Percentiles rank a stretch among this genome's conserved stretches.
phyloP scores from a whole-genome alignment of 2,113 vertebrate species.

The Ranitomeya variabilis region DNA sequence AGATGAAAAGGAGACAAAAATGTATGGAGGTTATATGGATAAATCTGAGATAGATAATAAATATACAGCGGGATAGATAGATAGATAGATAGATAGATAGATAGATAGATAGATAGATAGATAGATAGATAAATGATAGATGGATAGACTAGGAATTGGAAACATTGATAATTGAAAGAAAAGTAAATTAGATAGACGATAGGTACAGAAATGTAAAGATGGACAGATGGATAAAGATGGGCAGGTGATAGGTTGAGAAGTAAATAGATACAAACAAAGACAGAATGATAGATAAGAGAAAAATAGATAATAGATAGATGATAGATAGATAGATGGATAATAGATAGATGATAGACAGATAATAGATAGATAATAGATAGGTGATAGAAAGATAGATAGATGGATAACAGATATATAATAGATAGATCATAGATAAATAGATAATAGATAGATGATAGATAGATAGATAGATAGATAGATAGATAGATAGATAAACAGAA shows the following conservation, averaged over 20 bases:
- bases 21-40: too few relatives aligned
- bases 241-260: neutral
- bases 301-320: neutral
- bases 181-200: neutral
- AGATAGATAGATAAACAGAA: too few relatives aligned
- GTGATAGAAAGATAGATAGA: neutral
- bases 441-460: too few relatives aligned
- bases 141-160: neutral
- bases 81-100: neutral
- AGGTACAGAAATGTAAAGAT: neutral
- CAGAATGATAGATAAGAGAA: neutral
- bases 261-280: neutral
- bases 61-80: too few relatives aligned
- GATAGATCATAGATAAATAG: too few relatives aligned
- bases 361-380: slow-evolving; percentile 4
- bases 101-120: slow-evolving; percentile 15
- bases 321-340: neutral
- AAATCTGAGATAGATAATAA: too few relatives aligned
- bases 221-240: neutral
- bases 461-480: too few relatives aligned
- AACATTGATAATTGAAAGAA: too few relatives aligned
- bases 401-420: too few relatives aligned
- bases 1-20: neutral
- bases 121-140: neutral
- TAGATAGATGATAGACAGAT: slow-evolving; percentile 4